These are phyloP conservation scores for Aeoliscus strigatus DNA, from an alignment of 2,797 vertebrate species.

Conservation along the genomic window DNA sequence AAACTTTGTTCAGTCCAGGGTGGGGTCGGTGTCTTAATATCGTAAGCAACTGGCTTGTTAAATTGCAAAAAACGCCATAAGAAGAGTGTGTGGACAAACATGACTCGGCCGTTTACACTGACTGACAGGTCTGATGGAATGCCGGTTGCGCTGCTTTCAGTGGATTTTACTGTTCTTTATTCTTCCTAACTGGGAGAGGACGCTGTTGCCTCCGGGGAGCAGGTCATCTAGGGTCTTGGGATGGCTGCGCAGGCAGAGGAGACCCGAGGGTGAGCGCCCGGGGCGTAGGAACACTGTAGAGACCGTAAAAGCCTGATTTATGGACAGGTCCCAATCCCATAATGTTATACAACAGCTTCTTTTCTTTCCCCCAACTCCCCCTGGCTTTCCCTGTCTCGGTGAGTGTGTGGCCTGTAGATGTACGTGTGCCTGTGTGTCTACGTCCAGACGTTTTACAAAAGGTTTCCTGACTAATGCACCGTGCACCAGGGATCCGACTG, in stretches of 20 bases:
- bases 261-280: constrained; percentile 37
- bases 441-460: no score
- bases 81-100: no score
- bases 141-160: constrained; percentile 17
- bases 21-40: no score
- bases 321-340: constrained; percentile 37
- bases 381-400: constrained; percentile 15
- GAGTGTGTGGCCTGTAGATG: constrained; percentile 7
- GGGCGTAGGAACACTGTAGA: constrained; percentile 42
- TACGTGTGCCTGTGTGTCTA: constrained; percentile 20
- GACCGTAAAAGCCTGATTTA: constrained; percentile 63
- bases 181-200: constrained; percentile 26
- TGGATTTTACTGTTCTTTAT: constrained; percentile 24
- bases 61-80: no score
- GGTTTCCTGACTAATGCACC: no score
- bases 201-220: constrained; percentile 28
- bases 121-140: constrained; percentile 33
- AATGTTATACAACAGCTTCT: constrained; percentile 33
- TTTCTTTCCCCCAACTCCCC: constrained; percentile 5
- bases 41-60: no score
- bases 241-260: constrained; percentile 22
- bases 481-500: no score
- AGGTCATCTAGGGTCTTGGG: constrained; percentile 44
- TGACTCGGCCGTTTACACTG: constrained; percentile 1
- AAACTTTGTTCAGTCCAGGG: no score